A percentile compares a stretch with the other conserved stretches of the same genome.
phyloP scores from a whole-genome alignment of 2,113 vertebrate species.

The Rhodinocichla rosea region DNA sequence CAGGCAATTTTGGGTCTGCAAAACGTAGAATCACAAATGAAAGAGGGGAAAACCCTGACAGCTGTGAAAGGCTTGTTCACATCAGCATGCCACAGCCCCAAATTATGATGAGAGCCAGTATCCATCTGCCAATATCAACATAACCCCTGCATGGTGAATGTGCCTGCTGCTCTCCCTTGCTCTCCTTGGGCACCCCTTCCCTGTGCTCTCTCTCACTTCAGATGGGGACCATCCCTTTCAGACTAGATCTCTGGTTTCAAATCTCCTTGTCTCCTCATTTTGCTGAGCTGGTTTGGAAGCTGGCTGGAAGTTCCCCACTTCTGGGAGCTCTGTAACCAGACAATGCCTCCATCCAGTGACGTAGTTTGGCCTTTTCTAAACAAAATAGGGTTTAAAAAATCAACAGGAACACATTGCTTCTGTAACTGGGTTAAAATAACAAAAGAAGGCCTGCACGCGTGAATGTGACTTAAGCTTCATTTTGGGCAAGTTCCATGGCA shows the following conservation, averaged over 20 bases:
- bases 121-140: rapidly evolving
- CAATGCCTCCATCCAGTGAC: background rate
- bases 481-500: background rate
- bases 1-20: background rate
- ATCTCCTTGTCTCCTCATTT: background rate
- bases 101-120: background rate
- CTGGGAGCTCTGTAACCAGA: background rate
- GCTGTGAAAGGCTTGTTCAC: background rate
- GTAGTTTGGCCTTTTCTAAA: background rate
- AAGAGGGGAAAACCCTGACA: background rate
- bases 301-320: background rate
- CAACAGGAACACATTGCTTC: background rate
- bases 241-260: background rate
- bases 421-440: constrained; percentile 35
- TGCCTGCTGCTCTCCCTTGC: background rate
- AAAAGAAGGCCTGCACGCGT: background rate
- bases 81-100: rapidly evolving
- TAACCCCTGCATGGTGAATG: rapidly evolving
- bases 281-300: background rate
- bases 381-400: constrained; percentile 12
- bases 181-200: background rate
- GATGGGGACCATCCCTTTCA: background rate
- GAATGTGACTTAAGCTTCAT: background rate
- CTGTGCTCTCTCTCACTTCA: background rate
- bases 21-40: background rate